Base-by-base conservation (phyloP, 2,888 invertebrate species). In the Tachina fera region DNA sequence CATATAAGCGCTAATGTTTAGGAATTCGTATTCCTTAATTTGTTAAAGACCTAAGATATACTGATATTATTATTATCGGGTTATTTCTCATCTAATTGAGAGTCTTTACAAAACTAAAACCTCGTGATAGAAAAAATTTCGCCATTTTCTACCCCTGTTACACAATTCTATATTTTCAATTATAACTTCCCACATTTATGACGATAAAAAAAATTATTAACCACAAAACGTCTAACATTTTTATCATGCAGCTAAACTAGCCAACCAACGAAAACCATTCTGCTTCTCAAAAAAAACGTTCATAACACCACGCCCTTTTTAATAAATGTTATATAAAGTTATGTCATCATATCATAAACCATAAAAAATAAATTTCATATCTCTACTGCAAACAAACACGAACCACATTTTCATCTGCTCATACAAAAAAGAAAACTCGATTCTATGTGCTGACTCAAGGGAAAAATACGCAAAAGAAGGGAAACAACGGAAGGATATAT, bases 311-410 rank as follows among this genome's bases (percentile, higher is more conserved):
- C 85, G 82, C 85, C 82, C 82, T 67, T n/a, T 71, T 84, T 81
- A 74, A 83, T 83, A 83, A 75, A 79, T 53, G 71, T 79, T 79
- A 72, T 63, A 86, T 67, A 86, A 86, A 86, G 83, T 86, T 86
- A 86, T 83, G 82, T 75, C 72, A 79, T 86, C 79, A 83, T 83
- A 79, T 83, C 82, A 83, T 86, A 86, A 86, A 75, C 71, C 82
- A 86, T 86, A 83, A 86, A 63, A 78, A 81, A 81, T 74, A 71
- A 67, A 82, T 70, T 82, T 85, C 82, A 82, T 85, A 78, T 78
- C 85, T 83, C 67, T 71, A 53, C 47, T 63, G 13, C 45, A 79
- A 77, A 70, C 56, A 61, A 39, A 45, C 84, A 70, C 56, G 70
- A 65, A 56, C 82, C 74, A 81, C 87, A 84, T 86, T 65, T 86